Percentiles rank a stretch among this genome's conserved stretches.
Evolutionary conservation across 2,888 invertebrate genomes (phyloP).

Genomic region (Hybos culiciformis): DNA sequence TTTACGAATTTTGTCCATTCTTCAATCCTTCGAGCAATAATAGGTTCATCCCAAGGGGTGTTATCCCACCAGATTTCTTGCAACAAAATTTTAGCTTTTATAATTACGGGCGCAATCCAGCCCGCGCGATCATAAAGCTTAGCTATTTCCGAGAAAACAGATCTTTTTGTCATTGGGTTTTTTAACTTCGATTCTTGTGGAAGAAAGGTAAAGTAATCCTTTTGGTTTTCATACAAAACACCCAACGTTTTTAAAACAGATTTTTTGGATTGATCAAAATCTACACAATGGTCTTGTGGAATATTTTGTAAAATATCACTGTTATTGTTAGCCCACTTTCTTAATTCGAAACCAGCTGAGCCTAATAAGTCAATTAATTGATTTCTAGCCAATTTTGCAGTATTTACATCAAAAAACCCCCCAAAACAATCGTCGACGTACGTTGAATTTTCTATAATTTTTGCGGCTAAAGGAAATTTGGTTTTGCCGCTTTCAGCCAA

Average conservation of each 20-base stretch:
- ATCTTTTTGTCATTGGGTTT: not conserved
- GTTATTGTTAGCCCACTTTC: not conserved
- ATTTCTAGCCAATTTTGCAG: not conserved
- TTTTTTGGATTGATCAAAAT: not conserved
- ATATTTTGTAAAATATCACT: not conserved
- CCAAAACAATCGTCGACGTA: not conserved
- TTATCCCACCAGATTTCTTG: not conserved
- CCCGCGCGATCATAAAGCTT: not conserved
- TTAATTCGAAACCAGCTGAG: not conserved
- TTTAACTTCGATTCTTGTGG: not conserved
- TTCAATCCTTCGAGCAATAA: not conserved
- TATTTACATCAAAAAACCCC: not conserved
- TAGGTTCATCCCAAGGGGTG: not conserved
- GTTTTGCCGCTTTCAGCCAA: not conserved
- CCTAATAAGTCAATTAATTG: not conserved
- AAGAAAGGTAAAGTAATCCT: not conserved
- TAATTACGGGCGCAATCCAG: not conserved
- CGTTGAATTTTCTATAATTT: not conserved
- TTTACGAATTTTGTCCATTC: not conserved
- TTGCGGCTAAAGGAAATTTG: not conserved
- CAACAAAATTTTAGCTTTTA: not conserved
- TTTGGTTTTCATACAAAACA: not conserved
- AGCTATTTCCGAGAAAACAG: not conserved
- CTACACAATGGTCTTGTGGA: not conserved
- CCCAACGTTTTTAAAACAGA: not conserved